Base-by-base conservation (phyloP, 1,140 invertebrate genomes). In the Heliconius himera region DNA sequence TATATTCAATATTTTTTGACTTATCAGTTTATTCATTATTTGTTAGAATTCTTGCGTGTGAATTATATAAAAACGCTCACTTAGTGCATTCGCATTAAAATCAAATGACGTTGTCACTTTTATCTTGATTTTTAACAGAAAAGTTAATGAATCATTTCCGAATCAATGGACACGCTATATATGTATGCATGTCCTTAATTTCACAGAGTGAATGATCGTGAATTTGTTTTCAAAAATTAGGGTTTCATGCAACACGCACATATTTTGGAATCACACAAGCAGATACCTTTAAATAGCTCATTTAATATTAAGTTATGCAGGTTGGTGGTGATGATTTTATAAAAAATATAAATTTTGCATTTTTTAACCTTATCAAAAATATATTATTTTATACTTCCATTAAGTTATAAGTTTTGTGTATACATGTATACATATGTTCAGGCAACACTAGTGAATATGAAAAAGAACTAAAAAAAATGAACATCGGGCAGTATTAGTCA, bases 191-290 rank as follows among this genome's bases (percentile, higher is more conserved):
- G 36, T 70, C 60, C 74, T 76, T 49, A 76, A 76, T 76, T 76
- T 70, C 22, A 33, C 74, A 13, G 46, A 70, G 41, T 9, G 51
- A 66, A 49, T 46, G 46, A 76, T 76, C 22, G 22, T 18, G 29
- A 41, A 76, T 76, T 76, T 41, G 60, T 11, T 70, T 38, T 49
- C 22, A 20, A 41, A 66, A 76, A 60, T 70, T 70, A 46, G n/a
- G 16, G 74, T 70, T 70, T 76, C 74, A 76, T 76, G 74, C 60
- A 70, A 46, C 74, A 76, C 74, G 74, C 74, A 76, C 26, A 29
- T 11, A 29, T 26, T 66, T 66, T 66, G 60, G 13, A 66, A 16
- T 16, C 13, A 26, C 2, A 22, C 13, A 66, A 26, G 9, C 26
- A 66, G 56, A 3, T 9, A 9, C 26, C 1, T 22, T 6, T 22